Conservation (phyloP, 2,888 invertebrate genomes). For the Callinectes sapidus region DNA sequence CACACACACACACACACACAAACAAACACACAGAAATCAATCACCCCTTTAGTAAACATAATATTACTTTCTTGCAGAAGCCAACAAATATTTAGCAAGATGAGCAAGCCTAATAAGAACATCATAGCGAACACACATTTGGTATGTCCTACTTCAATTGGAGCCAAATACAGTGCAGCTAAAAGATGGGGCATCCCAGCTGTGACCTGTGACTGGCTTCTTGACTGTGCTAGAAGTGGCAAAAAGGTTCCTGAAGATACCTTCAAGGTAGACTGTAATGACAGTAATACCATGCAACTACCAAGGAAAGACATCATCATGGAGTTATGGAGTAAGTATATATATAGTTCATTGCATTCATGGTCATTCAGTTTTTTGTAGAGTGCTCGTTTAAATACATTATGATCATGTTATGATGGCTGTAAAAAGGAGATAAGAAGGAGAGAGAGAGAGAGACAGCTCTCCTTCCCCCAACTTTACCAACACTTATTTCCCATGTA, state of each 20-base stretch:
- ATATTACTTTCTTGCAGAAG: constrained; percentile 76
- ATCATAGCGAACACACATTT: constrained; percentile 87
- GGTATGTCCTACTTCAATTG: constrained; percentile 83
- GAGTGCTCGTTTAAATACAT: too few species aligned
- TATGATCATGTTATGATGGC: too few species aligned
- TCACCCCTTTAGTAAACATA: neutral
- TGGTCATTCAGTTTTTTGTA: too few species aligned
- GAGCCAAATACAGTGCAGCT: constrained; percentile 83
- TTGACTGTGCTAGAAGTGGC: constrained; percentile 82
- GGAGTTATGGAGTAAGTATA: neutral
- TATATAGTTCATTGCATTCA: neutral
- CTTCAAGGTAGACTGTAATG: constrained; percentile 58
- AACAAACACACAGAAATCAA: too few species aligned
- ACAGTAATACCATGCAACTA: neutral
- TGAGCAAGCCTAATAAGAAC: constrained; percentile 77
- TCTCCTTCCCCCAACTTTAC: too few species aligned
- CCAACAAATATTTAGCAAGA: constrained; percentile 83
- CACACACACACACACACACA: too few species aligned
- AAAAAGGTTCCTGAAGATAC: constrained; percentile 77
- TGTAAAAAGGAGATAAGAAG: too few species aligned
- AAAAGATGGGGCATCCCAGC: constrained; percentile 89
- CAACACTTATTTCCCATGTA: too few species aligned
- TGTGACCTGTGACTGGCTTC: constrained; percentile 86
- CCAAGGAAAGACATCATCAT: constrained; percentile 12
- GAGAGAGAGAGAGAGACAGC: too few species aligned